A percentile compares a stretch with the other conserved stretches of the same genome.
phyloP scores from a whole-genome alignment of 2,113 vertebrate genomes.

The Irena cyanogastra region DNA sequence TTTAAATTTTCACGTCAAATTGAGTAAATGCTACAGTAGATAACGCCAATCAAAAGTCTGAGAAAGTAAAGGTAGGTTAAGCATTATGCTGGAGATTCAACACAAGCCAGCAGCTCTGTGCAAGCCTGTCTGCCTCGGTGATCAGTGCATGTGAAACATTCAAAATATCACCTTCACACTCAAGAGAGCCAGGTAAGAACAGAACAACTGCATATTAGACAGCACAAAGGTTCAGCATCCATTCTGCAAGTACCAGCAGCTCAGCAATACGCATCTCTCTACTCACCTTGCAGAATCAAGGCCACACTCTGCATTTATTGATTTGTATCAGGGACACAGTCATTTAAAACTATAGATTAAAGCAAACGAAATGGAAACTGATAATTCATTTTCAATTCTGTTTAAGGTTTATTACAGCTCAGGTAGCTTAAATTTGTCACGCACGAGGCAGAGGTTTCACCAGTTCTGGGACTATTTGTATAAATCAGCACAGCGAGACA shows the following conservation, averaged over 20 bases:
- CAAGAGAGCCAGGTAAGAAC: neutral
- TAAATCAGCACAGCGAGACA: constrained; percentile 25
- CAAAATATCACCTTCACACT: neutral
- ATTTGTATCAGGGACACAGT: neutral
- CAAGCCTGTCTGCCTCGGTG: neutral
- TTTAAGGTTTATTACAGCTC: constrained; percentile 27
- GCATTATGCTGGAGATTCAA: neutral
- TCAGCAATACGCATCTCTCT: neutral
- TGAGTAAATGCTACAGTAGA: neutral
- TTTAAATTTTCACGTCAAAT: neutral
- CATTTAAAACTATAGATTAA: constrained; percentile 7
- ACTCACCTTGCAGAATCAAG: neutral
- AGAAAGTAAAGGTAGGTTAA: neutral
- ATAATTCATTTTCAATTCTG: constrained; percentile 10
- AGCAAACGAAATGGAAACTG: constrained; percentile 19
- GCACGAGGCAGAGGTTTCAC: neutral
- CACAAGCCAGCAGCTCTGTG: neutral
- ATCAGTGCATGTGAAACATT: neutral
- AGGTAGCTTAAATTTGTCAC: constrained; percentile 8
- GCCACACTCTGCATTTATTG: neutral
- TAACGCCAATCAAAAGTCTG: neutral
- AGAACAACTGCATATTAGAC: neutral
- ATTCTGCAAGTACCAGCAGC: neutral
- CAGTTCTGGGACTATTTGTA: neutral
- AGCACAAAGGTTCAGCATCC: neutral